Conservation (phyloP, 2,888 invertebrate species). For the Drosophila greeni region DNA sequence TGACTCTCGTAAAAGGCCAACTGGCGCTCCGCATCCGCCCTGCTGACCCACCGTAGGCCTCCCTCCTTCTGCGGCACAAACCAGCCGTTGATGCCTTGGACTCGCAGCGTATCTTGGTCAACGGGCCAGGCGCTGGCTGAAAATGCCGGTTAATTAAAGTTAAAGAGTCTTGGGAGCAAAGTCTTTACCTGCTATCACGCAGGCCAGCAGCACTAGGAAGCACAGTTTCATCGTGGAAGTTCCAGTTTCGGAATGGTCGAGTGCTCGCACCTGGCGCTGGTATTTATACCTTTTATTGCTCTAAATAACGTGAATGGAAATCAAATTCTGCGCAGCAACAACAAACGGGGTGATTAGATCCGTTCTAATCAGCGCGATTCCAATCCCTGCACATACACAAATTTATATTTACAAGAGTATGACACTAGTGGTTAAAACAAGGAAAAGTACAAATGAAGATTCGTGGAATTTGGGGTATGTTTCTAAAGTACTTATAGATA, state of each 20-base stretch:
- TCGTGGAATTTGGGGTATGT: too few species aligned
- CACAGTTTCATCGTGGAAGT: slow-evolving; percentile 45
- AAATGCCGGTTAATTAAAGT: not conserved
- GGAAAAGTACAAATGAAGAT: too few species aligned
- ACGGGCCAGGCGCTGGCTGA: slow-evolving; percentile 49
- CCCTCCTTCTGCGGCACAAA: slow-evolving; percentile 58
- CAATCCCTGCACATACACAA: not conserved
- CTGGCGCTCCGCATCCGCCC: slow-evolving; percentile 39
- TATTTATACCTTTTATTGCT: slow-evolving; percentile 42
- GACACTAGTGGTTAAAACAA: not conserved
- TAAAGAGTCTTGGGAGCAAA: slow-evolving; percentile 19
- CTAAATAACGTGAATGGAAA: slow-evolving; percentile 1
- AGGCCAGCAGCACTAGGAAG: slow-evolving; percentile 46
- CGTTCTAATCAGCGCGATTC: slow-evolving; percentile 26
- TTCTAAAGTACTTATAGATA: too few species aligned
- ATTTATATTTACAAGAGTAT: not conserved
- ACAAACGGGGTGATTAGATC: slow-evolving; percentile 24
- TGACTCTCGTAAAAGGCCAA: slow-evolving; percentile 41
- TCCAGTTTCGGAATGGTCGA: slow-evolving; percentile 29
- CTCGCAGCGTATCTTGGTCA: slow-evolving; percentile 32
- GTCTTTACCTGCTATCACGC: slow-evolving; percentile 52
- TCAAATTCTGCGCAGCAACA: slow-evolving; percentile 17
- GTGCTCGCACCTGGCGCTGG: not conserved
- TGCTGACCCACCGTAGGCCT: slow-evolving; percentile 49
- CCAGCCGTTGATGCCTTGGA: slow-evolving; percentile 63